These are phyloP conservation scores for Lottia gigantea DNA, from an alignment of 2,888 invertebrate genomes.

Conservation along the genomic window DNA sequence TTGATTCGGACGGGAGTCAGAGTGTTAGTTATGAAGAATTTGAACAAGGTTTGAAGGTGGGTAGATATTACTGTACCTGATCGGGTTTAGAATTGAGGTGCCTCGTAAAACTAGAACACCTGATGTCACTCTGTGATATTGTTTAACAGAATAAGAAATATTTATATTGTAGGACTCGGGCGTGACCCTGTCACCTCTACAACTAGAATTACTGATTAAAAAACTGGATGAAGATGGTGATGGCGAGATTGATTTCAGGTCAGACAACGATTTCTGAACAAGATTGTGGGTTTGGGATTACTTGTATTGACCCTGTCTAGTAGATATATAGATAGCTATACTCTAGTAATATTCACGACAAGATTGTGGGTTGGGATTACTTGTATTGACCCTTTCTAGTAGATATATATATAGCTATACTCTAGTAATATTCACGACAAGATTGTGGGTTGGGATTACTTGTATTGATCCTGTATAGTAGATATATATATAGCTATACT, in stretches of 20 bases:
- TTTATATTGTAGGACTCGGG: constrained; percentile 50
- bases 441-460: not conserved
- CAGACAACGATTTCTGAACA: constrained; percentile 23
- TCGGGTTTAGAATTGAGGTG: no score
- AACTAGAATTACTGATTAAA: constrained; percentile 60
- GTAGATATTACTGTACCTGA: not conserved
- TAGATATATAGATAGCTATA: no score
- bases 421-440: no score
- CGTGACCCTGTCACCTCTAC: constrained; percentile 56
- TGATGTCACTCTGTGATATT: no score
- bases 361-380: not conserved
- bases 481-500: no score
- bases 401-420: no score
- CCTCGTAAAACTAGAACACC: no score
- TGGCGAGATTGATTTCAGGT: constrained; percentile 66
- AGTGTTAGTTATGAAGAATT: constrained; percentile 62
- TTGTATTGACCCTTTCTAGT: constrained; percentile 48
- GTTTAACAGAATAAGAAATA: no score
- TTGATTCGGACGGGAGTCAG: constrained; percentile 64
- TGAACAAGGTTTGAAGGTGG: constrained; percentile 54
- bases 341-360: no score
- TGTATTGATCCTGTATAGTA: constrained; percentile 48
- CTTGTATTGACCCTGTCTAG: constrained; percentile 47
- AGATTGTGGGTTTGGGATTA: constrained; percentile 5
- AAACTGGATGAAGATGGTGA: constrained; percentile 63